These are phyloP conservation scores for Sarcoramphus papa DNA, from an alignment of 2,797 vertebrate genomes.

Conservation along the genomic window DNA sequence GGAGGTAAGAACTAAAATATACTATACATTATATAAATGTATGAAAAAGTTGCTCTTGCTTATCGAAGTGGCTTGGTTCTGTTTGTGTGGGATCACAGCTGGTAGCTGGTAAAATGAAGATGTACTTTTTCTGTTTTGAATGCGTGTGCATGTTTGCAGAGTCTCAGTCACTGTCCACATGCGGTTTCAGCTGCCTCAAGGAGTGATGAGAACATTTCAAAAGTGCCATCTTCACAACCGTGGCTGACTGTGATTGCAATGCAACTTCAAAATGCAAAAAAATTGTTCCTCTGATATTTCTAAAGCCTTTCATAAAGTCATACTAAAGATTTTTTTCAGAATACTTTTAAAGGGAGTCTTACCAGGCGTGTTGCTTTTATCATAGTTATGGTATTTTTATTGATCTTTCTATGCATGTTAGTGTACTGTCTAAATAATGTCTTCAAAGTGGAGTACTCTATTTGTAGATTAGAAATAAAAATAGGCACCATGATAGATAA, in stretches of 20 bases:
- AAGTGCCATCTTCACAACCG: not conserved
- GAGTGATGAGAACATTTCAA: not conserved
- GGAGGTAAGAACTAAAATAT: slow-evolving; percentile 67
- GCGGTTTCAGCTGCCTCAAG: not conserved
- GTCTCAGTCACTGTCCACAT: not conserved
- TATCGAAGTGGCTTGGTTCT: not conserved
- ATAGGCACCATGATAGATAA: not conserved
- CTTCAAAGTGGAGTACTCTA: not conserved
- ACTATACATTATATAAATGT: not conserved
- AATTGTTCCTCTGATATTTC: not conserved
- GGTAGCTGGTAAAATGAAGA: not conserved
- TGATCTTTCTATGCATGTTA: not conserved
- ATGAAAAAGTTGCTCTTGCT: not conserved
- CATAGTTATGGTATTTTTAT: not conserved
- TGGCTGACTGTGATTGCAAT: not conserved
- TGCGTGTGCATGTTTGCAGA: not conserved
- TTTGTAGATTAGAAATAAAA: not conserved
- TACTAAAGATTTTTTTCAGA: not conserved
- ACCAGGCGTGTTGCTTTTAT: not conserved
- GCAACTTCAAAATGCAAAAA: not conserved
- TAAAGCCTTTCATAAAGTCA: not conserved
- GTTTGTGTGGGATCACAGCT: not conserved
- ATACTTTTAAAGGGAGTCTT: not conserved
- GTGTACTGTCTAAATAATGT: not conserved
- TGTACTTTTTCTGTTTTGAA: not conserved